phyloP scores from a whole-genome alignment of 1,140 invertebrate genomes.

The Limonius californicus region DNA sequence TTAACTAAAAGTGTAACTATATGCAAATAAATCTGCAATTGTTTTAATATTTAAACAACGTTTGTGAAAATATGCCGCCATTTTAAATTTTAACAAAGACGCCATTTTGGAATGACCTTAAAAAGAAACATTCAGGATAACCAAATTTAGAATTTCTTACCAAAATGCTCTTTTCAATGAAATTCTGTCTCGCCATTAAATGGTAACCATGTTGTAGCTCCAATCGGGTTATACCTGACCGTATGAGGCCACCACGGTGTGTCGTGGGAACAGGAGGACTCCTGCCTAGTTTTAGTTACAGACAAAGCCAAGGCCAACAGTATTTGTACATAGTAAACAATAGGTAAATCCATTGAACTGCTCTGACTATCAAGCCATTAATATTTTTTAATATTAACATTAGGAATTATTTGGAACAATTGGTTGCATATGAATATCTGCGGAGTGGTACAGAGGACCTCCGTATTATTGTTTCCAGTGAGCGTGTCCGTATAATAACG shows the following conservation, averaged over 20 bases:
- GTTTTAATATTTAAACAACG: no score
- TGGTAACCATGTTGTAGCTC: constrained; percentile 47
- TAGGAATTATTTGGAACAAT: constrained; percentile 71
- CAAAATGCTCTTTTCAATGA: no score
- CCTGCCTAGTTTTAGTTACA: constrained; percentile 71
- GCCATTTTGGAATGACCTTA: no score
- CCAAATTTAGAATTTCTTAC: no score
- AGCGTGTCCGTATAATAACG: constrained; percentile 75
- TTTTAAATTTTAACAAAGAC: no score
- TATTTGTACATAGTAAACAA: constrained; percentile 79
- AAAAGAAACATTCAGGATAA: no score
- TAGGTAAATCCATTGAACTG: constrained; percentile 35
- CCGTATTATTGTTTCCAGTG: constrained; percentile 70
- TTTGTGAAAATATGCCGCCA: no score
- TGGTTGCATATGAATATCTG: constrained; percentile 79
- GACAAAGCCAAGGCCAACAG: constrained; percentile 79
- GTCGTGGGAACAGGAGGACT: constrained; percentile 79
- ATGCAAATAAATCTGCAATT: no score
- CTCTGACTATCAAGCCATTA: no score
- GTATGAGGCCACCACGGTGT: constrained; percentile 70
- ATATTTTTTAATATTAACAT: no score
- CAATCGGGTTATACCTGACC: constrained; percentile 62
- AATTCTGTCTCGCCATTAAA: background rate
- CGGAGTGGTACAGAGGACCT: constrained; percentile 66
- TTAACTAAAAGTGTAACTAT: no score